Base-by-base conservation (phyloP, 2,113 vertebrate species). In the Callopanchax toddi region DNA sequence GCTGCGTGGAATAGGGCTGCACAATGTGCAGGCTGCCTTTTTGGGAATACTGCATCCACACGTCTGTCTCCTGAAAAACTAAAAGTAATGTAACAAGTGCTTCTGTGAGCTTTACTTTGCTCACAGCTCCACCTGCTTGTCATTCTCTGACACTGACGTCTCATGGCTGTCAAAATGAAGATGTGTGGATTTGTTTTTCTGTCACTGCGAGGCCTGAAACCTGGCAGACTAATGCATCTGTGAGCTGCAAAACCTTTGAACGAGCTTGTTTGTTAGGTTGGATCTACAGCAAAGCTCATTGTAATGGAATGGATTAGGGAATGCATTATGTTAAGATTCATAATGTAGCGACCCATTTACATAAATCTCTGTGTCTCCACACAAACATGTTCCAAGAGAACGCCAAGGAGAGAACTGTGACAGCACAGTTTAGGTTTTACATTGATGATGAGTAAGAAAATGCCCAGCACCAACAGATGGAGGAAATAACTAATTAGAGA, bases 81-180 rank as follows among this genome's bases (percentile, higher is more conserved):
- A 26, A 56, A 78, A 50, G 29, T 60, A 46, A 57, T 59, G 60
- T 66, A 62, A 54, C 71, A 74, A 22, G 56, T 74, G 75, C 67
- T 79, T 70, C 83, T 66, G 23, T 56, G 52, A 60, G 66, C 78
- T 92, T 91, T 84, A 90, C 88, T 91, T 92, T 92, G 92, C 91
- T 91, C 92, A 93, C 86, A 92, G 92, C 92, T 92, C 92, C 92
- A 93, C 91, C 92, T 93, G 91, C 89, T 91, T 93, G 92, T 89
- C 87, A 87, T 70, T 46, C 48, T 74, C 84, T 62, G 90, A 92
- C 84, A 93, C 71, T 92, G 91, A 87, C 86, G 64, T 58, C 34
- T 61, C 39, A 43, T 64, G 22, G 83, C 73, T 69, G 54, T 48
- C 64, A 63, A 26, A 62, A 22, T 51, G 42, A 17, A 22, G 4